Percentiles rank a stretch among this genome's conserved stretches.
These are phyloP conservation scores for Emydoidea blandingii DNA, from an alignment of 2,797 vertebrate genomes.

Conservation along the genomic window DNA sequence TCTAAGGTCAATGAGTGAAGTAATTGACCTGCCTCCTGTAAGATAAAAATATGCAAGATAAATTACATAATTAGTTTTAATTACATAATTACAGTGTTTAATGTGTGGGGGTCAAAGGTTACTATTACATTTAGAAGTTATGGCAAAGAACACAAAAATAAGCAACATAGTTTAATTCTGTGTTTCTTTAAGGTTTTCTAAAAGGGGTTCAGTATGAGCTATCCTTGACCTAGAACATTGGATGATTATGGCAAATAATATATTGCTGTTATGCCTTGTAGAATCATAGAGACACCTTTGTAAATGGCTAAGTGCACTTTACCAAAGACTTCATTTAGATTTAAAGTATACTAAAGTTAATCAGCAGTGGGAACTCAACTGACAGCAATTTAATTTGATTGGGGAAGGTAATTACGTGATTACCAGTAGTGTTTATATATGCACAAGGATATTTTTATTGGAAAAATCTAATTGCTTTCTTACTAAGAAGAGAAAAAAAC, in stretches of 20 bases:
- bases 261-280: slow-evolving; percentile 70
- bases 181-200: slow-evolving; percentile 76
- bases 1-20: slow-evolving; percentile 89
- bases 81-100: slow-evolving; percentile 95
- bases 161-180: slow-evolving; percentile 76
- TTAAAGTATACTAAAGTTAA: slow-evolving; percentile 78
- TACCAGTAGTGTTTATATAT: slow-evolving; percentile 88
- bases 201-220: slow-evolving; percentile 76
- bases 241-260: slow-evolving; percentile 81
- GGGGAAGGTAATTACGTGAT: slow-evolving; percentile 91
- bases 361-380: slow-evolving; percentile 80
- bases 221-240: slow-evolving; percentile 85
- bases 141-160: slow-evolving; percentile 80
- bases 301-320: slow-evolving; percentile 80
- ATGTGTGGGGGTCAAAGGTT: slow-evolving; percentile 92
- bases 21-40: slow-evolving; percentile 89
- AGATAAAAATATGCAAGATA: slow-evolving; percentile 87
- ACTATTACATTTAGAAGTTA: slow-evolving; percentile 89
- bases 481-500: slow-evolving; percentile 82
- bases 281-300: slow-evolving; percentile 85
- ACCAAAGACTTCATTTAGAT: slow-evolving; percentile 87
- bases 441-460: slow-evolving; percentile 90
- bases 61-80: slow-evolving; percentile 99
- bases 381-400: slow-evolving; percentile 86
- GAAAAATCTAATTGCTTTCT: slow-evolving; percentile 88